A percentile compares a stretch with the other conserved stretches of the same genome.
phyloP scores from a whole-genome alignment of 2,797 vertebrate species.

The Phataginus tetradactyla region DNA sequence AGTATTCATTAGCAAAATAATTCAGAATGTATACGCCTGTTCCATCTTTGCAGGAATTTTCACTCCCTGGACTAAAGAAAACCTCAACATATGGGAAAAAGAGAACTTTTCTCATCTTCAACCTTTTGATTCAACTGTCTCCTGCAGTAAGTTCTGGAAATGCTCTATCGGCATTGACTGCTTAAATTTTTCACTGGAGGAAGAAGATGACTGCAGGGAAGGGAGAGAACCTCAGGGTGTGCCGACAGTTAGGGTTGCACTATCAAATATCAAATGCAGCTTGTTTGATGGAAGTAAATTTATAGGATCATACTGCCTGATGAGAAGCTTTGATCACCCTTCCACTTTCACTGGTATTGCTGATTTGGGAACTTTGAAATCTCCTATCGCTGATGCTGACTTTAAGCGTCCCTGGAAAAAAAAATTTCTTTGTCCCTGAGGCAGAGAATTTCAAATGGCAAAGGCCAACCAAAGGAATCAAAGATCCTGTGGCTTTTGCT shows the following conservation, averaged over 20 bases:
- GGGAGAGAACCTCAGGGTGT: background rate
- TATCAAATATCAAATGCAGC: background rate
- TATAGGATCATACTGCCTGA: background rate
- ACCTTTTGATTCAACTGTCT: background rate
- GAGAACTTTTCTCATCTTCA: background rate
- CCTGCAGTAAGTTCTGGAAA: background rate
- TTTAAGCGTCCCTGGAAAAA: background rate
- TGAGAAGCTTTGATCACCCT: background rate
- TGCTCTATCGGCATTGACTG: background rate
- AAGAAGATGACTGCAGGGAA: background rate
- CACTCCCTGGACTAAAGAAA: constrained; percentile 25
- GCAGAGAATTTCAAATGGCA: background rate
- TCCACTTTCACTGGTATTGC: background rate
- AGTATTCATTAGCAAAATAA: background rate
- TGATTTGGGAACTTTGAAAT: background rate
- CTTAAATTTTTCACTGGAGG: background rate
- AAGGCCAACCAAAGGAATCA: background rate
- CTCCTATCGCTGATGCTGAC: background rate
- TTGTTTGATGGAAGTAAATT: background rate
- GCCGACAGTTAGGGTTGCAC: background rate
- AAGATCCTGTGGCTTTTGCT: background rate
- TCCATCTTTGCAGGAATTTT: constrained; percentile 38
- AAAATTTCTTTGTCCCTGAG: background rate
- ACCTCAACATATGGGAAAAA: background rate
- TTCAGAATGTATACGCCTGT: constrained; percentile 1